Conservation (phyloP, 2,888 invertebrate species). For the Torymus aiolomorphi region DNA sequence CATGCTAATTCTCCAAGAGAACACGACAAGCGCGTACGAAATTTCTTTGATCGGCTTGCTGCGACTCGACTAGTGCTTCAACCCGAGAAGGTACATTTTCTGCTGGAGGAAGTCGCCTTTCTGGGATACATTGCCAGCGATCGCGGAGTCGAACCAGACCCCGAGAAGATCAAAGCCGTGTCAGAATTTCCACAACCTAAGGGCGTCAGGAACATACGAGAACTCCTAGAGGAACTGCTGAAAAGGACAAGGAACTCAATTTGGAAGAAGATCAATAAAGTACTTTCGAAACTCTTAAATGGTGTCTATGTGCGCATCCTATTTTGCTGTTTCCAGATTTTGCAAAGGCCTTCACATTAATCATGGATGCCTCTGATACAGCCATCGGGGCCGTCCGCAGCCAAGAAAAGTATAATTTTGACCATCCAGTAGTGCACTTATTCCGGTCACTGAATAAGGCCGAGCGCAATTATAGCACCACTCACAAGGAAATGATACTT, state of each 20-base stretch:
- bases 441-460: neutral
- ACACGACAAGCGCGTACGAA: no score
- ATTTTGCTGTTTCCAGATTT: slow-evolving; percentile 41
- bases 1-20: neutral
- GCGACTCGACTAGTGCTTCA: neutral
- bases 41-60: neutral
- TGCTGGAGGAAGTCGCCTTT: no score
- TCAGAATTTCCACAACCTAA: neutral
- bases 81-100: no score
- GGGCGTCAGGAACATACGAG: neutral
- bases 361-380: neutral
- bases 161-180: neutral
- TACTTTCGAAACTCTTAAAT: neutral
- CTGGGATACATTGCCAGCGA: neutral
- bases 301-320: neutral
- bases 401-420: neutral
- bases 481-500: no score
- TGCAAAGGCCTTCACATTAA: neutral
- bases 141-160: neutral
- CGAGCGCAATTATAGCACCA: neutral
- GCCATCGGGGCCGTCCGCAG: slow-evolving; percentile 69
- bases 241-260: neutral
- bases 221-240: neutral
- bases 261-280: neutral
- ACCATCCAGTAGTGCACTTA: neutral